Base-by-base conservation (phyloP, 2,888 invertebrate genomes). In the Falcaria lacertinaria region DNA sequence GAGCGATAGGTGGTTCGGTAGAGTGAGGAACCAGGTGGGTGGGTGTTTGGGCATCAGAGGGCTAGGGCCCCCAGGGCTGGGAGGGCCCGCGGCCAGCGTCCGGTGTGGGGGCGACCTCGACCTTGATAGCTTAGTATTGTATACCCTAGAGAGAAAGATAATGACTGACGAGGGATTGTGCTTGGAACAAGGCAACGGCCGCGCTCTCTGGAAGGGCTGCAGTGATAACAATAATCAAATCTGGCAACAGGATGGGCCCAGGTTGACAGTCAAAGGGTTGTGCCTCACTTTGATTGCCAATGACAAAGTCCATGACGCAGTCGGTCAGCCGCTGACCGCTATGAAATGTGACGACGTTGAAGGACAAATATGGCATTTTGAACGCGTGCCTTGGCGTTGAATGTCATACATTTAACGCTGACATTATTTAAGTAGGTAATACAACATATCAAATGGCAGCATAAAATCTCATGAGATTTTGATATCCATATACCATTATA, bases 151-250 rank as follows among this genome's bases (percentile, higher is more conserved):
- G 25, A 94, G 94, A 0, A 90, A 90, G 48, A 83, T 97, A 40
- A 96, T 96, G 95, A 95, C 94, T 0, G 96, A 97, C 66, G 97
- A 97, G 72, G 95, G 95, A 5, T 89, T 97, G 4, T 97, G 97
- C 60, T 82, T 97, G 44, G 96, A 97, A 65, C 90, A 91, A 59
- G 89, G 89, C 0, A 93, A 90, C 58, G 91, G 91, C 0, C 83
- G 90, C 42, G 94, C 94, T 0, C 89, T 94, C 45, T 93, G 95
- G 72, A 92, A 94, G 80, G 92, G 93, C 15, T 96, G 96, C 64
- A 93, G 64, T 35, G 93, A 93, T 32, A 89, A 88, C 33, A 80
- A 80, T 0, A 90, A 93, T 58, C 96, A 96, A 70, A 90, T 91
- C 48, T 96, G 96, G 96, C 77, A 80, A 40, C 94, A 89, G 48